phyloP scores from a whole-genome alignment of 1,140 invertebrate genomes.

The Hypsibius dujardini region DNA sequence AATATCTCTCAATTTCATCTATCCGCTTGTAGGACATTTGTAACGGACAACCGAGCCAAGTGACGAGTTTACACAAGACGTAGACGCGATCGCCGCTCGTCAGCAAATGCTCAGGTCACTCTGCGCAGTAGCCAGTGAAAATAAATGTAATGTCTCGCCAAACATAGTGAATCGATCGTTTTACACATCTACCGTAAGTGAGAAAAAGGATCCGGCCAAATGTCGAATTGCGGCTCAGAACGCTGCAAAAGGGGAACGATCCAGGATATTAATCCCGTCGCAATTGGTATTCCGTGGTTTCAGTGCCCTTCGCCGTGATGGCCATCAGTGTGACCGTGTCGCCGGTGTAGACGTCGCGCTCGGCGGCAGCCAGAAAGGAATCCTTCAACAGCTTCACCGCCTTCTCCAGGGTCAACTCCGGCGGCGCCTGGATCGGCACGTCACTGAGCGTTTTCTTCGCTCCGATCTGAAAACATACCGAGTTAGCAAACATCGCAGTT shows the following conservation, averaged over 20 bases:
- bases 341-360: conserved; percentile 90
- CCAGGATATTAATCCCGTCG: conserved; percentile 9
- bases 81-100: no score
- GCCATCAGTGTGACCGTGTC: conserved; percentile 38
- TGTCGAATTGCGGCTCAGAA: no score
- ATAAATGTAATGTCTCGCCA: no score
- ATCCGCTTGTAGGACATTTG: no score
- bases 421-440: conserved; percentile 29
- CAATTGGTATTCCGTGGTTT: neutral
- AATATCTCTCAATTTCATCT: no score
- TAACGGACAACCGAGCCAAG: no score
- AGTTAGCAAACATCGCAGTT: neutral
- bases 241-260: neutral
- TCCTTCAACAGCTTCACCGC: conserved; percentile 73
- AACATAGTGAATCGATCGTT: no score
- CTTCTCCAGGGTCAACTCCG: conserved; percentile 49
- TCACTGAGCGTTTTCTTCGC: conserved; percentile 59
- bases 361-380: conserved; percentile 85
- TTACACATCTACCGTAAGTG: no score
- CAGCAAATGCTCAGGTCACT: no score
- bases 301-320: neutral
- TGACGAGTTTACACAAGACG: no score
- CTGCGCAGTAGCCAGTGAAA: no score
- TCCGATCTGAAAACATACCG: conserved; percentile 46
- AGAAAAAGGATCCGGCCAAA: no score